A percentile compares a stretch with the other conserved stretches of the same genome.
phyloP scores from a whole-genome alignment of 2,113 vertebrate species.

The Corythaixoides concolor region DNA sequence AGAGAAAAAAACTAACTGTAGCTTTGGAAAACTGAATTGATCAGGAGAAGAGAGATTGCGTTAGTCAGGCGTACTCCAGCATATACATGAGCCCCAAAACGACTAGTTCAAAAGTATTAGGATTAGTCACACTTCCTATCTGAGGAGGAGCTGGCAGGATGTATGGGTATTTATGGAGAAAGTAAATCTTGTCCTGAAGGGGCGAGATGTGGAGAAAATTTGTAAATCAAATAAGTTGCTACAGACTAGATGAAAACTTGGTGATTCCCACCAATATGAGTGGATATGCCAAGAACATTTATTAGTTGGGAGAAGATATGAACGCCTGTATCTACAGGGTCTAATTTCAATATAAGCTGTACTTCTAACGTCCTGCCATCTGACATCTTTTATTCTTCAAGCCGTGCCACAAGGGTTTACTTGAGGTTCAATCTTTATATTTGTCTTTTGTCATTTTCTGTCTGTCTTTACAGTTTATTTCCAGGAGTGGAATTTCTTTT shows the following conservation, averaged over 20 bases:
- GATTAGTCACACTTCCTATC: neutral
- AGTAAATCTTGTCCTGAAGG: neutral
- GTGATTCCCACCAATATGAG: neutral
- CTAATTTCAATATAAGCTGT: neutral
- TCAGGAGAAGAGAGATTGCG: neutral
- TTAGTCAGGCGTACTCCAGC: neutral
- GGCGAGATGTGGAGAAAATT: neutral
- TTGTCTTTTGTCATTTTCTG: neutral
- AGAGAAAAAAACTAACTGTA: neutral
- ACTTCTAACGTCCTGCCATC: neutral
- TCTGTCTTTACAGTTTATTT: neutral
- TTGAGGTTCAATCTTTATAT: neutral
- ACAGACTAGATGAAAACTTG: neutral
- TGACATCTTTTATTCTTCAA: neutral
- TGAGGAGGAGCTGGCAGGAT: neutral
- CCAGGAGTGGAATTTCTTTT: neutral
- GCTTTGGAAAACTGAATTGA: neutral
- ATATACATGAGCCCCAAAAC: neutral
- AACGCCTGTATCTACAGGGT: neutral
- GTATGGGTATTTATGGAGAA: neutral
- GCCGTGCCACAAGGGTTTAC: neutral
- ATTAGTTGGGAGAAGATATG: neutral
- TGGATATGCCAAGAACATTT: neutral
- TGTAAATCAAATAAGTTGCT: neutral
- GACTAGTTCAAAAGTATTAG: neutral